Conservation (phyloP, 2,888 invertebrate genomes). For the Marronus borbonicus region DNA sequence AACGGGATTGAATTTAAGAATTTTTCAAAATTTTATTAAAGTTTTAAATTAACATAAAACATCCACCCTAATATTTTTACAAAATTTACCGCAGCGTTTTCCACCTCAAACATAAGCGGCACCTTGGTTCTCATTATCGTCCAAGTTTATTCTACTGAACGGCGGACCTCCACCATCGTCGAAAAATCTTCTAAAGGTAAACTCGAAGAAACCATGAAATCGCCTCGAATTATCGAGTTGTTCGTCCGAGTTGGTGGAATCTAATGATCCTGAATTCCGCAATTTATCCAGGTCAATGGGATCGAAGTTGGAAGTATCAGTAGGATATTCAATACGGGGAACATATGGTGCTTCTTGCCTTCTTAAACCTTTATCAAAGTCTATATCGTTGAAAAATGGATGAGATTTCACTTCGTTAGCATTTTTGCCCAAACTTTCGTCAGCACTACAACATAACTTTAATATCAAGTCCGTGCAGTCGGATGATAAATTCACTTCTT, state of each 20-base stretch:
- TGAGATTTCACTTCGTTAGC: slow-evolving; percentile 96
- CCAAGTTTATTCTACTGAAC: slow-evolving; percentile 86
- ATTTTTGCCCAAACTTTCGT: slow-evolving; percentile 91
- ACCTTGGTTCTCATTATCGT: slow-evolving; percentile 90
- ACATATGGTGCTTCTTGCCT: slow-evolving; percentile 92
- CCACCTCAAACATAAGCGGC: slow-evolving; percentile 84
- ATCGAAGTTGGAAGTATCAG: slow-evolving; percentile 99
- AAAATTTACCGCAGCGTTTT: slow-evolving; percentile 35
- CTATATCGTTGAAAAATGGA: slow-evolving; percentile 91
- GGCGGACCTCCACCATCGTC: slow-evolving; percentile 81
- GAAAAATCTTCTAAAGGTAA: slow-evolving; percentile 98
- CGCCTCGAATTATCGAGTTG: slow-evolving; percentile 86
- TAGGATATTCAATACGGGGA: slow-evolving; percentile 94
- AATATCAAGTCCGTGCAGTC: slow-evolving; percentile 93
- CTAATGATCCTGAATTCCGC: slow-evolving; percentile 84
- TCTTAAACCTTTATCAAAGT: slow-evolving; percentile 91
- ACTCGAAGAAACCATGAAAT: slow-evolving; percentile 99
- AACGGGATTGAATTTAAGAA: too few species aligned
- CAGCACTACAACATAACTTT: slow-evolving; percentile 91
- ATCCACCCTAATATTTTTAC: slow-evolving; percentile 54
- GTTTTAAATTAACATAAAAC: too few species aligned
- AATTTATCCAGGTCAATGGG: slow-evolving; percentile 93
- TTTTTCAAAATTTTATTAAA: too few species aligned
- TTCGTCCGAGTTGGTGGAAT: slow-evolving; percentile 87
- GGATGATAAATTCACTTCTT: slow-evolving; percentile 87